phyloP scores from a whole-genome alignment of 2,888 invertebrate genomes.

The Alloplasta piceator region DNA sequence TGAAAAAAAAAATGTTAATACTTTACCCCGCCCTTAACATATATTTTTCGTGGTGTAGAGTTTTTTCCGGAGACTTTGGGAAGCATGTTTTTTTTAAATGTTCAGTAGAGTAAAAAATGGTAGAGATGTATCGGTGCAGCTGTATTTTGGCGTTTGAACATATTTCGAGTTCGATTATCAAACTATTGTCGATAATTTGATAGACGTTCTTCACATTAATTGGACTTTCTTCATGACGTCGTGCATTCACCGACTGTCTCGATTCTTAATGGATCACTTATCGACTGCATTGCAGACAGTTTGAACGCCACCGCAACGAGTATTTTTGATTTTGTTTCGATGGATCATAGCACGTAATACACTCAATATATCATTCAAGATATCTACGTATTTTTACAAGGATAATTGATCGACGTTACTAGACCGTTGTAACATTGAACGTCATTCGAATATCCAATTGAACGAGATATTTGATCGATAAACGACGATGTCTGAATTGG shows the following conservation, averaged over 20 bases:
- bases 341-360: conserved; percentile 28
- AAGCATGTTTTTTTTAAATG: too few relatives aligned
- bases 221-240: conserved; percentile 58
- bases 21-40: too few relatives aligned
- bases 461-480: conserved; percentile 46
- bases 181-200: conserved; percentile 46
- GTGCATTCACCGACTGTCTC: conserved; percentile 41
- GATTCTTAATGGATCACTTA: conserved; percentile 58
- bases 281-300: neutral
- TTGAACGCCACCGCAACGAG: neutral
- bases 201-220: conserved; percentile 52
- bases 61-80: too few relatives aligned
- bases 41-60: too few relatives aligned
- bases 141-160: neutral
- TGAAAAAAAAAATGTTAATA: too few relatives aligned
- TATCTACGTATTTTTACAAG: conserved; percentile 3
- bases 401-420: conserved; percentile 58
- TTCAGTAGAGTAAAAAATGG: too few relatives aligned
- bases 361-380: conserved; percentile 49
- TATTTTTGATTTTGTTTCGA: conserved; percentile 46
- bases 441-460: conserved; percentile 57
- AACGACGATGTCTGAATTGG: conserved; percentile 29
- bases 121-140: too few relatives aligned
- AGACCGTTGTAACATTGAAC: conserved; percentile 47
- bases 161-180: conserved; percentile 37